Evolutionary conservation across 2,113 vertebrate genomes (phyloP).

Genomic region (Cygnus buccinator): DNA sequence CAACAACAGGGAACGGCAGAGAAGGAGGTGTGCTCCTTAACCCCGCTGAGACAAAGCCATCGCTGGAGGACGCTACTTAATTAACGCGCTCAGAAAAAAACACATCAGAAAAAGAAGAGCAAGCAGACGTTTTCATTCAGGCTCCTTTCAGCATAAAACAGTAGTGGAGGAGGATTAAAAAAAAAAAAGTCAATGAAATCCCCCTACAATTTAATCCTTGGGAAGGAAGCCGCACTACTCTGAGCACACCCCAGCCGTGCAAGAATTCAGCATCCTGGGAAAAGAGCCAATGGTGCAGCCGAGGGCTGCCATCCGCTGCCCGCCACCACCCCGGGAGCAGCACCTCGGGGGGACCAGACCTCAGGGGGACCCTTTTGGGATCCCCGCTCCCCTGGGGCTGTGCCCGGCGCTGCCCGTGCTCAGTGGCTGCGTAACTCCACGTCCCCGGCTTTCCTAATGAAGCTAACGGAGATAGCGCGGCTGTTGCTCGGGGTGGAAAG

Average conservation of each 20-base stretch:
- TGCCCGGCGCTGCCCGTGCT: not conserved
- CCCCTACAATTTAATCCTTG: not conserved
- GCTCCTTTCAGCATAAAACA: not conserved
- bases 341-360: rapidly evolving
- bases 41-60: not conserved
- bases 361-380: not conserved
- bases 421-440: rapidly evolving
- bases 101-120: not conserved
- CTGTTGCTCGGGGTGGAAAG: not conserved
- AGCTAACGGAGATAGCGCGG: not conserved
- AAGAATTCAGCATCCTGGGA: not conserved
- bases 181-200: not conserved
- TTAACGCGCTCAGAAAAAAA: not conserved
- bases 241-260: rapidly evolving
- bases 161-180: not conserved
- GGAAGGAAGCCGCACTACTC: not conserved
- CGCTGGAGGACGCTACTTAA: not conserved
- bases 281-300: rapidly evolving
- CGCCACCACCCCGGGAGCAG: not conserved
- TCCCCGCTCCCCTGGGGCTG: not conserved
- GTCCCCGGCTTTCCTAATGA: not conserved
- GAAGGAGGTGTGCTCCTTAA: not conserved
- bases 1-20: not conserved
- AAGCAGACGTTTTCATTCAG: not conserved
- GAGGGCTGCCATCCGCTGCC: rapidly evolving